A percentile compares a stretch with the other conserved stretches of the same genome.
Conservation (phyloP, 2,113 vertebrate genomes). For the Leuciscus idus region DNA sequence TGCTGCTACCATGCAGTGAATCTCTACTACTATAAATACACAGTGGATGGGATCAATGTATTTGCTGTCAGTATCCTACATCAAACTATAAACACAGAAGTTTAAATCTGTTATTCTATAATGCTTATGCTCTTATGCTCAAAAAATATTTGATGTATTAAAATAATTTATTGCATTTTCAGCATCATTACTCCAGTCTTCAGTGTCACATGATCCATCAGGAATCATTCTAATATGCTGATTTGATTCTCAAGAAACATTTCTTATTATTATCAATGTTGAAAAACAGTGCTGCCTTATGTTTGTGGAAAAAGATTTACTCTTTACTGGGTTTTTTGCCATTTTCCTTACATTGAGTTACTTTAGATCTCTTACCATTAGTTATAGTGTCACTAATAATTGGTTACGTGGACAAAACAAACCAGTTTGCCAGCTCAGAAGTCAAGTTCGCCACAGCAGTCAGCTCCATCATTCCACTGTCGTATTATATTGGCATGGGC, state of each 20-base stretch:
- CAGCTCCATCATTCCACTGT: slow-evolving; percentile 85
- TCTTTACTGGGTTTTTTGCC: neutral
- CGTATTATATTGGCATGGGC: slow-evolving; percentile 91
- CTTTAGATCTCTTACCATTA: slow-evolving; percentile 81
- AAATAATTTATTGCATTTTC: no score
- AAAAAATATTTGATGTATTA: no score
- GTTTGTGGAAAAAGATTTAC: neutral
- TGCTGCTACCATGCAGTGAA: slow-evolving; percentile 80
- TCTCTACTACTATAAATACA: slow-evolving; percentile 87
- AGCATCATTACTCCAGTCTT: no score
- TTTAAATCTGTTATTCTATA: neutral
- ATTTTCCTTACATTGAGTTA: slow-evolving; percentile 66
- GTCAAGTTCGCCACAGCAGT: slow-evolving; percentile 83
- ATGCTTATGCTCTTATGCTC: no score
- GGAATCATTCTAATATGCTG: no score
- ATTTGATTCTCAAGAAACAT: no score
- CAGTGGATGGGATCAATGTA: slow-evolving; percentile 81
- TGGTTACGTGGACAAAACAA: slow-evolving; percentile 82
- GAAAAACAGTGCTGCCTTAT: neutral
- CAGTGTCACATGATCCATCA: no score
- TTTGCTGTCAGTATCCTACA: slow-evolving; percentile 84
- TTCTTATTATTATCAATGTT: no score
- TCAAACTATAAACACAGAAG: neutral
- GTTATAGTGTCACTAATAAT: slow-evolving; percentile 83
- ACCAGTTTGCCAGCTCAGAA: slow-evolving; percentile 74